Evolutionary conservation across 2,797 vertebrate genomes (phyloP).

Genomic region (Poeciliopsis infans): DNA sequence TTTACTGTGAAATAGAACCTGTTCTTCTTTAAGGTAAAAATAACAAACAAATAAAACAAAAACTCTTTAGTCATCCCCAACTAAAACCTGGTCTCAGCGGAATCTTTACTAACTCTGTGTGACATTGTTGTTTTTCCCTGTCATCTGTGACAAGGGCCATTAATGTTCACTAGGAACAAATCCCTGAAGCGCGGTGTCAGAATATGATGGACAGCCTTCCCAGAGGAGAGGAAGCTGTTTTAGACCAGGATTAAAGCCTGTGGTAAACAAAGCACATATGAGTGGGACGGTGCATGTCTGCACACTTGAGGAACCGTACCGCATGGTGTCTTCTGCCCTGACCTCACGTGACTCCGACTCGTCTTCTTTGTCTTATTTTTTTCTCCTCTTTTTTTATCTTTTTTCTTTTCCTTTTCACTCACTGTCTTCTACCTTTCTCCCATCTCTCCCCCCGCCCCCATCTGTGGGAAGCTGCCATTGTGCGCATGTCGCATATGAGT

Average conservation of each 20-base stretch:
- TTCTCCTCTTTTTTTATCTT: too few relatives aligned
- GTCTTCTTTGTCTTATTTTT: slow-evolving; percentile 26
- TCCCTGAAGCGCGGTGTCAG: slow-evolving; percentile 22
- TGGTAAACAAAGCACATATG: background rate
- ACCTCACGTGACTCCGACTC: slow-evolving; percentile 46
- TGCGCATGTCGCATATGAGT: slow-evolving; percentile 78
- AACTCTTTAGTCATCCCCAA: background rate
- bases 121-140: background rate
- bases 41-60: too few relatives aligned
- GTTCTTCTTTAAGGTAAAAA: background rate
- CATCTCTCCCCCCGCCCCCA: slow-evolving; percentile 74
- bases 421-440: slow-evolving; percentile 47
- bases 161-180: slow-evolving; percentile 28
- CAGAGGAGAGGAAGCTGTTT: slow-evolving; percentile 9
- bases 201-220: slow-evolving; percentile 6
- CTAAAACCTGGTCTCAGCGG: background rate
- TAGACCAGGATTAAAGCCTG: slow-evolving; percentile 3
- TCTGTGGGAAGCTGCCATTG: slow-evolving; percentile 75
- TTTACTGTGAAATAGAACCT: background rate
- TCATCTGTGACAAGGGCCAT: slow-evolving; percentile 28
- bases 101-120: background rate
- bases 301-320: slow-evolving; percentile 25
- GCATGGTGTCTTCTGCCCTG: slow-evolving; percentile 23
- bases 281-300: background rate
- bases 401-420: slow-evolving; percentile 28